Base-by-base conservation (phyloP, 2,113 vertebrate genomes). In the Mesoclemmys tuberculata region DNA sequence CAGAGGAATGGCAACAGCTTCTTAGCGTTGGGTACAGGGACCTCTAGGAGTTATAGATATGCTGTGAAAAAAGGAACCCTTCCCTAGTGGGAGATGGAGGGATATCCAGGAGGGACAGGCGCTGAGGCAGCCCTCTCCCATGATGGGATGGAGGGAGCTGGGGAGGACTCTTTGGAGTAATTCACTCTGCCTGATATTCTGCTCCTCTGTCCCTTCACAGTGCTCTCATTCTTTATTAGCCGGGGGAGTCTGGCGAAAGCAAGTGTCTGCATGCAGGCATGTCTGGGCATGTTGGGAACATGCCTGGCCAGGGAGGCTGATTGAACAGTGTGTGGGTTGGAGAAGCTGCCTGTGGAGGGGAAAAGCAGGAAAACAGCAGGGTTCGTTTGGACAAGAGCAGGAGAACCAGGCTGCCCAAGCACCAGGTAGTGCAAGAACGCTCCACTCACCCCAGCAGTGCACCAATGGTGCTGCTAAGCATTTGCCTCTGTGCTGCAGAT, bases 241-340 rank as follows among this genome's bases (percentile, higher is more conserved):
- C 38, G 4, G 27, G 27, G 46, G 29, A 56, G 54, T 75, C 71
- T 48, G 35, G 46, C 44, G 1, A 71, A 55, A 77, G 81, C 0
- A 0, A 41, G 22, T 0, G 0, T 54, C 80, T 82, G 71, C 0
- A 0, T 46, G 68, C 71, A 71, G 78, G 8, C 90, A 24, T 4
- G 5, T 38, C 6, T 2, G 90, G 83, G 19, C 80, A 90, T 49
- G 31, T 26, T 55, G 86, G 80, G 84, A 89, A 0, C 1, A 0
- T n/a, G 84, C 75, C 31, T 85, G 93, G 64, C 75, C 44, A 27
- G 41, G 27, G 26, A 46, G 75, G 26, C 41, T 78, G 75, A 24
- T 79, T 48, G 64, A 56, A 81, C 64, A 90, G 14, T 0, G 2
- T 46, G 83, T 29, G 88, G 91, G 46, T 29, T 79, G 77, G 79